Conservation (phyloP, 2,797 vertebrate genomes). For the Onychomys leucogaster region DNA sequence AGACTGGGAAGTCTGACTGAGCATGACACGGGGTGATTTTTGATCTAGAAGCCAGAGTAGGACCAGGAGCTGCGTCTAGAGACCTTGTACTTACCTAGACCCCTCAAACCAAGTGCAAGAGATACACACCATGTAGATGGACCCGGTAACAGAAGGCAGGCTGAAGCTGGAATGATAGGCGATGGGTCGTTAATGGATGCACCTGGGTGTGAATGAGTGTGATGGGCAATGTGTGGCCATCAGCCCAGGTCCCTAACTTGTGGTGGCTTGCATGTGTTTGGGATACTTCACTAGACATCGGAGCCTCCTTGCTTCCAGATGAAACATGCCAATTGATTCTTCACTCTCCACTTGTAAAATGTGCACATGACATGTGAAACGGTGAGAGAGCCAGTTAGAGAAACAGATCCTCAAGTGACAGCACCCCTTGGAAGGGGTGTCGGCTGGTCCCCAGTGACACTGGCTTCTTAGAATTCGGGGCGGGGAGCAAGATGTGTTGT, state of each 20-base stretch:
- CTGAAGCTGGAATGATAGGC: not conserved
- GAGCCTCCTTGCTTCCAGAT: not conserved
- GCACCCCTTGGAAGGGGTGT: rapidly evolving
- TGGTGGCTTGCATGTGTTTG: rapidly evolving
- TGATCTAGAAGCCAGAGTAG: not conserved
- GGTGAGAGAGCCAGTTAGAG: not conserved
- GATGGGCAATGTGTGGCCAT: not conserved
- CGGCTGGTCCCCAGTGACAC: rapidly evolving
- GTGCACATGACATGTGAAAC: not conserved
- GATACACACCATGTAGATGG: rapidly evolving
- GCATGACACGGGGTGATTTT: rapidly evolving
- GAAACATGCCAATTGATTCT: not conserved
- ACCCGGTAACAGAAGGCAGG: not conserved
- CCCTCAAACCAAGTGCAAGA: not conserved
- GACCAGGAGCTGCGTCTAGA: rapidly evolving
- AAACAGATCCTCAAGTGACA: rapidly evolving
- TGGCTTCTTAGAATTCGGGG: rapidly evolving
- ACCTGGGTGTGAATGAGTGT: not conserved
- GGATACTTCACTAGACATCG: rapidly evolving
- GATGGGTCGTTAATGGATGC: not conserved
- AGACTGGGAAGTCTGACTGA: not conserved
- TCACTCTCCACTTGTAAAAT: not conserved
- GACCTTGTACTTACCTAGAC: not conserved
- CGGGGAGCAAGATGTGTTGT: rapidly evolving
- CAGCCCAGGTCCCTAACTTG: not conserved